These are phyloP conservation scores for Calephelis perditalis DNA, from an alignment of 2,888 invertebrate genomes.

Conservation along the genomic window DNA sequence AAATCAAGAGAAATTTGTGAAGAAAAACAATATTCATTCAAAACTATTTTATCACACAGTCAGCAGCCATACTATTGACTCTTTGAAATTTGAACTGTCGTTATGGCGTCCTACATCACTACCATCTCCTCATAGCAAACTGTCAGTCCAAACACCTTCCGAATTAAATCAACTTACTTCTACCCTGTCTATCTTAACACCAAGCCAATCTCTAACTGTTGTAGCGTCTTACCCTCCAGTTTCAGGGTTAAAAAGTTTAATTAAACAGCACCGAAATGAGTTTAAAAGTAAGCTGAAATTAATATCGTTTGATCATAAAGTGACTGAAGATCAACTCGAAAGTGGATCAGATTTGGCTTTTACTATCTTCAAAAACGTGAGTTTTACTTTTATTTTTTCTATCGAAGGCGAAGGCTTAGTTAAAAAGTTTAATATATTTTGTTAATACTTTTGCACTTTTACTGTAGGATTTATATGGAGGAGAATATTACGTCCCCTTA, in stretches of 20 bases:
- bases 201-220: conserved; percentile 35
- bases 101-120: conserved; percentile 35
- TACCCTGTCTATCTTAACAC: conserved; percentile 30
- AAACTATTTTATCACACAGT: conserved; percentile 31
- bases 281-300: conserved; percentile 38
- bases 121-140: conserved; percentile 29
- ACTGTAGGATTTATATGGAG: too few relatives aligned
- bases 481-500: too few relatives aligned
- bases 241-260: conserved; percentile 35
- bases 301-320: conserved; percentile 39
- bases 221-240: conserved; percentile 39
- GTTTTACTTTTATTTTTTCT: not conserved
- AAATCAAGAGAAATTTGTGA: conserved; percentile 27
- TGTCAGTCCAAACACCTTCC: conserved; percentile 33
- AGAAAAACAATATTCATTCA: conserved; percentile 21
- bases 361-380: conserved; percentile 27
- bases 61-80: conserved; percentile 30
- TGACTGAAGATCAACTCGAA: conserved; percentile 33
- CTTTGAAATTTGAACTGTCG: conserved; percentile 20
- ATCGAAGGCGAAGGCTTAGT: too few relatives aligned
- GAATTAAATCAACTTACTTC: conserved; percentile 33
- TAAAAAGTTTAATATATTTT: too few relatives aligned
- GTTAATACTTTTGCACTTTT: too few relatives aligned
- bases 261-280: conserved; percentile 39
- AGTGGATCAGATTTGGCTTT: conserved; percentile 39